These are phyloP conservation scores for Coregonus suidteri DNA, from an alignment of 2,797 vertebrate species.

Conservation along the genomic window DNA sequence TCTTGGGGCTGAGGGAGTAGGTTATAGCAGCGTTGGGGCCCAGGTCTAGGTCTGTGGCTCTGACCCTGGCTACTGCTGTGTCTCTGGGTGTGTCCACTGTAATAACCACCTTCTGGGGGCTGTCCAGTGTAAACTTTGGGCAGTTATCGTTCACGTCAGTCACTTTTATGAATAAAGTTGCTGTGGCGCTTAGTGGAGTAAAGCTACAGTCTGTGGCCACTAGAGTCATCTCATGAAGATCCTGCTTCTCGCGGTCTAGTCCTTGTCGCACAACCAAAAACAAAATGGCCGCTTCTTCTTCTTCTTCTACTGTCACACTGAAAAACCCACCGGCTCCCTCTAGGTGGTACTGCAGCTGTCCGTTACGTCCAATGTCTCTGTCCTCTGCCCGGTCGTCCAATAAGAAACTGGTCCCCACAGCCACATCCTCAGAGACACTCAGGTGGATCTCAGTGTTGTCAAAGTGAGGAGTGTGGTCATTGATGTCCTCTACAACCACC, in stretches of 20 bases:
- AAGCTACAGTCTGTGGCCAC: constrained; percentile 69
- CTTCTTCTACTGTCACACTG: constrained; percentile 53
- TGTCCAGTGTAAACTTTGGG: constrained; percentile 68
- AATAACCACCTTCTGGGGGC: constrained; percentile 56
- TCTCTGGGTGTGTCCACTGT: constrained; percentile 60
- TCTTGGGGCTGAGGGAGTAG: constrained; percentile 77
- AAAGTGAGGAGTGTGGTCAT: constrained; percentile 79
- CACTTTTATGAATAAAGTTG: constrained; percentile 71
- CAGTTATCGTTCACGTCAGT: constrained; percentile 82
- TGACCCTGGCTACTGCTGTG: constrained; percentile 68
- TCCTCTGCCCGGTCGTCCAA: constrained; percentile 74
- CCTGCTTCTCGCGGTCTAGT: constrained; percentile 76
- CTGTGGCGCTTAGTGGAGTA: constrained; percentile 65
- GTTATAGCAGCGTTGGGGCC: constrained; percentile 70
- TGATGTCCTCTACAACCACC: constrained; percentile 77
- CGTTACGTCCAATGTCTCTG: constrained; percentile 66
- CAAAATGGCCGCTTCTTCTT: constrained; percentile 32
- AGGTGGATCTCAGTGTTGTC: constrained; percentile 68
- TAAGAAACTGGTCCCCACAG: constrained; percentile 63
- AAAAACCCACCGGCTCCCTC: constrained; percentile 65
- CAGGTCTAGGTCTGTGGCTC: constrained; percentile 73
- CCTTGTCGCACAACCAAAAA: constrained; percentile 61
- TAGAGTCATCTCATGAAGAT: constrained; percentile 67
- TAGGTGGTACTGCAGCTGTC: constrained; percentile 68
- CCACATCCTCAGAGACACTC: constrained; percentile 70